phyloP scores from a whole-genome alignment of 2,888 invertebrate species.

The Conomelus anceps region DNA sequence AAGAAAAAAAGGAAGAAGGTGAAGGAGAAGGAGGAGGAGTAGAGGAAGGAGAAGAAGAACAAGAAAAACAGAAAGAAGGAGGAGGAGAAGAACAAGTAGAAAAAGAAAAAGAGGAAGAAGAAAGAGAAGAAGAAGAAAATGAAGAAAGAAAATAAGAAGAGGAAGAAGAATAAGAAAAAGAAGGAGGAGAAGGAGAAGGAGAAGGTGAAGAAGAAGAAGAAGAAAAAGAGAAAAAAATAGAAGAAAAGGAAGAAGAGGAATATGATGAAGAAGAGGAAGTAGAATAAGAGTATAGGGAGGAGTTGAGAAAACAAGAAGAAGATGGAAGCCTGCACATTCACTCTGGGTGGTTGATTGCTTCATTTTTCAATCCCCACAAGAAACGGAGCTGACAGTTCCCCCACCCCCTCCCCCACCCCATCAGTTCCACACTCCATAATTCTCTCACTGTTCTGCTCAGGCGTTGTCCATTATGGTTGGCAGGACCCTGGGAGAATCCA shows the following conservation, averaged over 20 bases:
- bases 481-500: not conserved
- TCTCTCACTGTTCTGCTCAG: conserved; percentile 13
- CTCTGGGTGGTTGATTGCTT: conserved; percentile 26
- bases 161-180: not conserved
- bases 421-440: not conserved
- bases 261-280: not conserved
- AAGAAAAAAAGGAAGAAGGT: not conserved
- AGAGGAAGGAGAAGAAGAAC: not conserved
- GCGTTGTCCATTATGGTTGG: conserved; percentile 7
- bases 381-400: conserved; percentile 21
- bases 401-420: not conserved
- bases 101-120: too few relatives aligned
- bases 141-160: not conserved
- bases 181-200: not conserved
- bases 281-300: conserved; percentile 8
- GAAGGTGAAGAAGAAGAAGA: not conserved
- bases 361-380: conserved; percentile 26
- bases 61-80: not conserved
- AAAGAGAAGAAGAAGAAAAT: not conserved
- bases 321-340: not conserved
- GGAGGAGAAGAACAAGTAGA: too few relatives aligned
- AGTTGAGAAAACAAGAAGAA: conserved; percentile 19
- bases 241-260: not conserved
- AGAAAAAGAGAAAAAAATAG: not conserved
- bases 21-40: not conserved